A percentile compares a stretch with the other conserved stretches of the same genome.
Conservation (phyloP, 2,797 vertebrate genomes). For the Gastrophryne carolinensis region DNA sequence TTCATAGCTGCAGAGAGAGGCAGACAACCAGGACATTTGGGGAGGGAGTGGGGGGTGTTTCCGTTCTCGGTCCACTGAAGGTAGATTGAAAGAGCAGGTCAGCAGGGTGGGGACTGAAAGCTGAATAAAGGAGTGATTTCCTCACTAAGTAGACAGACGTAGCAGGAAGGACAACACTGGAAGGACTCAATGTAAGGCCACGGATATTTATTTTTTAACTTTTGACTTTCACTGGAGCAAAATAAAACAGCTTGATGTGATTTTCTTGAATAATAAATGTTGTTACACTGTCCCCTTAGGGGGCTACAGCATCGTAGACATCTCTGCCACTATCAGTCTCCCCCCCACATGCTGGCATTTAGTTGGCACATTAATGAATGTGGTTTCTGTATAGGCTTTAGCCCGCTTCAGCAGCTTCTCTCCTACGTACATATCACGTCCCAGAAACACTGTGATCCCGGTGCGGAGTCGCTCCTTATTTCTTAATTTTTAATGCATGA, state of each 20-base stretch:
- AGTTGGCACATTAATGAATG: neutral
- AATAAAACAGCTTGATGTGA: no score
- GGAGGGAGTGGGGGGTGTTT: no score
- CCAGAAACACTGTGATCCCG: neutral
- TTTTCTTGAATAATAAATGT: neutral
- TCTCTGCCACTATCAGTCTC: neutral
- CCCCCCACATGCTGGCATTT: neutral
- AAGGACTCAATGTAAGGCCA: neutral
- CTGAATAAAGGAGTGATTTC: no score
- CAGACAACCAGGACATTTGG: no score
- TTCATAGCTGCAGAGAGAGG: no score
- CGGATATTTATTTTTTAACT: no score
- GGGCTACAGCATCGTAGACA: neutral
- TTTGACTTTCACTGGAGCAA: neutral
- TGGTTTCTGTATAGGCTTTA: neutral
- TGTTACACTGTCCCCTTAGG: neutral
- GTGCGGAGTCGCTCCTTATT: slow-evolving; percentile 13
- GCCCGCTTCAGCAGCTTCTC: neutral
- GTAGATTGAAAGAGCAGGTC: no score
- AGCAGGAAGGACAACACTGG: no score
- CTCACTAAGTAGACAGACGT: no score
- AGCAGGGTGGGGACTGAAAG: no score
- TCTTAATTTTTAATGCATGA: slow-evolving; percentile 29
- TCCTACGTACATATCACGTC: neutral
- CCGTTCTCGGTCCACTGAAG: no score